Conservation (phyloP, 2,888 invertebrate genomes). For the Meiosimyza platycephala region DNA sequence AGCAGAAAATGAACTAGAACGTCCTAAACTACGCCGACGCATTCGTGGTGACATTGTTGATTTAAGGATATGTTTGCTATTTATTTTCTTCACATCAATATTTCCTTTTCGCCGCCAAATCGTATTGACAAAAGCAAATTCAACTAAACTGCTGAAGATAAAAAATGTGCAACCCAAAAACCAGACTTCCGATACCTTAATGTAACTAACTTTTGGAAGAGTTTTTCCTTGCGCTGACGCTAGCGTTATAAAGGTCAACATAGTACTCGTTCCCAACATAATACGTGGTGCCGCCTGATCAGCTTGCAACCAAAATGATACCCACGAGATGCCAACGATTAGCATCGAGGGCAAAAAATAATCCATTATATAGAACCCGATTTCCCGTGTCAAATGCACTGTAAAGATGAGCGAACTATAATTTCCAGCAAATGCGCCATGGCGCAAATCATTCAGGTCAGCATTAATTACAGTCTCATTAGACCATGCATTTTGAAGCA, state of each 20-base stretch:
- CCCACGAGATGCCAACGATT: constrained; percentile 88
- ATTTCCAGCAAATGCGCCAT: constrained; percentile 83
- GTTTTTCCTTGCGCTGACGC: constrained; percentile 88
- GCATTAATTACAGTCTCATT: constrained; percentile 79
- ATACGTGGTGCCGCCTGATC: constrained; percentile 87
- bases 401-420: constrained; percentile 84
- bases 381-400: constrained; percentile 82
- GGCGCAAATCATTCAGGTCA: constrained; percentile 75
- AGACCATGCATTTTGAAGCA: constrained; percentile 77
- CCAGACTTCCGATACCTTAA: constrained; percentile 92
- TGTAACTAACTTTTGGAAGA: constrained; percentile 88
- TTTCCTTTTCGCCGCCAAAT: constrained; percentile 83
- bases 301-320: constrained; percentile 89
- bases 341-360: constrained; percentile 89
- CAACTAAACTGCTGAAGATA: constrained; percentile 86
- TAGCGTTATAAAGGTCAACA: constrained; percentile 88
- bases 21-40: constrained; percentile 78
- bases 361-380: constrained; percentile 89
- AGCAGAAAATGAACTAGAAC: constrained; percentile 73
- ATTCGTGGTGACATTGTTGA: constrained; percentile 84
- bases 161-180: constrained; percentile 87
- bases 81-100: constrained; percentile 67
- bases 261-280: constrained; percentile 84
- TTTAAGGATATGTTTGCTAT: constrained; percentile 85
- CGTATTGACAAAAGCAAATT: constrained; percentile 90